A percentile compares a stretch with the other conserved stretches of the same genome.
Conservation (phyloP, 2,888 invertebrate genomes). For the Chymomyza caudatula region DNA sequence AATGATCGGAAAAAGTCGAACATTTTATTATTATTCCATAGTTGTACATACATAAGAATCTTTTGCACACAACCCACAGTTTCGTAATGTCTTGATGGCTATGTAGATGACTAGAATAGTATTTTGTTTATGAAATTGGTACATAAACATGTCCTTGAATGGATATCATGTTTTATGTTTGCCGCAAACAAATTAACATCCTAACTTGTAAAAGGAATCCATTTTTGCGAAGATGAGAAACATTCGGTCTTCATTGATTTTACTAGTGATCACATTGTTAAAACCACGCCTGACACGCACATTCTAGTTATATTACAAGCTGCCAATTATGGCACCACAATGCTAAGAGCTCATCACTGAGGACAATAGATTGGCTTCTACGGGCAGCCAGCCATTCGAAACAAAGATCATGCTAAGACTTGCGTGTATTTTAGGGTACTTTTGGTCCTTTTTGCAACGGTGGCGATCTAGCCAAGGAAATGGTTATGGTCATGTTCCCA, state of each 20-base stretch:
- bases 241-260: slow-evolving; percentile 28
- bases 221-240: slow-evolving; percentile 38
- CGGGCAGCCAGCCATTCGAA: neutral
- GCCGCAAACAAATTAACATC: too few relatives aligned
- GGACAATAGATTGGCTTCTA: slow-evolving; percentile 6
- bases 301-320: slow-evolving; percentile 16
- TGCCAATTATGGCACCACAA: slow-evolving; percentile 53
- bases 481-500: neutral
- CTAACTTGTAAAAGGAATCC: neutral
- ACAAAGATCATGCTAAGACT: slow-evolving; percentile 1
- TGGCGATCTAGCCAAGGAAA: neutral
- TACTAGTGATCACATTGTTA: slow-evolving; percentile 28
- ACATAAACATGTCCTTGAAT: too few relatives aligned
- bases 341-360: slow-evolving; percentile 35
- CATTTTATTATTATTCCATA: too few relatives aligned
- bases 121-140: too few relatives aligned
- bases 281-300: neutral
- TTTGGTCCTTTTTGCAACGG: neutral
- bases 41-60: too few relatives aligned
- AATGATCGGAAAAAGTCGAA: too few relatives aligned
- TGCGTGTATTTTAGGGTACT: neutral
- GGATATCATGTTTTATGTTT: too few relatives aligned
- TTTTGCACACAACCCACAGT: too few relatives aligned
- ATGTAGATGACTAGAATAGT: too few relatives aligned
- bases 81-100: too few relatives aligned